Base-by-base conservation (phyloP, 2,888 invertebrate species). In the Antitype chi region DNA sequence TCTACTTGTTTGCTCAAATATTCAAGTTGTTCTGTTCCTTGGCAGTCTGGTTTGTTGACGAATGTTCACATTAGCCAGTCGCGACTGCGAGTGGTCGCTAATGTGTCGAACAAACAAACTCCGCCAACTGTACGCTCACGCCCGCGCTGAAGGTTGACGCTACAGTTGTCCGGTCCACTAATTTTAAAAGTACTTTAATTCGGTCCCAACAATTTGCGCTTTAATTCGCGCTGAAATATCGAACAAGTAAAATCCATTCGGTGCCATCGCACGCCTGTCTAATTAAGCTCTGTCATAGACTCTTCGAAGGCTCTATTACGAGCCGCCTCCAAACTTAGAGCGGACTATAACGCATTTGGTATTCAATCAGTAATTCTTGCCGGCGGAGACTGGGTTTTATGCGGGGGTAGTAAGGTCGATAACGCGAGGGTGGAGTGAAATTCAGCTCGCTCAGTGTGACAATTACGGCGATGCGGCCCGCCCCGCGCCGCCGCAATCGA, bases 401-500 rank as follows among this genome's bases (percentile, higher is more conserved):
- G 89, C 87, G 90, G 87, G 91, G 91, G 95, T 87, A 91, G 91
- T 94, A 96, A 95, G 93, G 96, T 95, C 92, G 95, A 94, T 94
- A 94, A 92, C 91, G 91, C 84, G 90, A 90, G 94, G 94, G 91
- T 91, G 91, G 94, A 94, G 92, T 90, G 91, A 92, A 93, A 94
- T 93, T 93, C 92, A 94, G 94, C 91, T 94, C 92, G 94, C 94
- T 95, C 94, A 93, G 94, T 96, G 96, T 96, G 96, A 96, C 96
- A 96, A 96, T 96, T 96, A 96, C 95, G 95, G 93, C 95, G 94
- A 94, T 95, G 95, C 95, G 94, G 95, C 95, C 94, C 95, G 95
- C 96, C 95, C 96, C 98, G 92, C 98, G 91, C 97, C 97, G 94
- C 95, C 98, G 94, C 97, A 98, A 95, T 98, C 98, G 88, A 98